Evolutionary conservation across 2,888 invertebrate species (phyloP).

Genomic region (Chorisops tibialis): DNA sequence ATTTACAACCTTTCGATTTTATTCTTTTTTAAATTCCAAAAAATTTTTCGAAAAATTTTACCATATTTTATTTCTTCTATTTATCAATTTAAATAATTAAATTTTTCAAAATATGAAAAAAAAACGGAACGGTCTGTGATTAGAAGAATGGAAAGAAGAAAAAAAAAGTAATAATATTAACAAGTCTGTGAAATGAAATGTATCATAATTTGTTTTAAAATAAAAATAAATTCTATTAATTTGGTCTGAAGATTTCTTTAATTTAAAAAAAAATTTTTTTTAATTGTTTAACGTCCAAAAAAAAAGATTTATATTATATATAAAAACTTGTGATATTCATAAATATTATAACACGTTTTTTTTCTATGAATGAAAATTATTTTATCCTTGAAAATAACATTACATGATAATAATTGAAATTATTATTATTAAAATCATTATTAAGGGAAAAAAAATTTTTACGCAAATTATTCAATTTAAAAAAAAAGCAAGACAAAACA

Average conservation of each 20-base stretch:
- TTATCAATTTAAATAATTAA: neutral
- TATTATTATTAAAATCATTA: too few relatives aligned
- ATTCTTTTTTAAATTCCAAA: neutral
- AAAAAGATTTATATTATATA: neutral
- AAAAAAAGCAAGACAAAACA: too few relatives aligned
- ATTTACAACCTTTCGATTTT: neutral
- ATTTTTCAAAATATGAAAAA: neutral
- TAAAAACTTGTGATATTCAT: neutral
- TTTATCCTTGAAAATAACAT: neutral
- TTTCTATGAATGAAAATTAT: neutral
- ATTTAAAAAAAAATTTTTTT: neutral
- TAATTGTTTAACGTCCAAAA: neutral
- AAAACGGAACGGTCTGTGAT: conserved; percentile 31
- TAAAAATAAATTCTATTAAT: neutral
- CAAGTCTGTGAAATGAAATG: too few relatives aligned
- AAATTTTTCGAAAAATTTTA: neutral
- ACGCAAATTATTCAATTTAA: too few relatives aligned
- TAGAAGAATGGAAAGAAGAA: conserved; percentile 22
- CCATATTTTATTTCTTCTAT: neutral
- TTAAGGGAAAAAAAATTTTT: too few relatives aligned
- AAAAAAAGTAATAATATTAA: neutral
- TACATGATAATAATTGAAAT: too few relatives aligned
- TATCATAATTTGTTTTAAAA: neutral
- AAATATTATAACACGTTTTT: neutral
- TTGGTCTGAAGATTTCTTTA: neutral